Conservation (phyloP, 2,888 invertebrate species). For the Hydrotaea cyrtoneurina region DNA sequence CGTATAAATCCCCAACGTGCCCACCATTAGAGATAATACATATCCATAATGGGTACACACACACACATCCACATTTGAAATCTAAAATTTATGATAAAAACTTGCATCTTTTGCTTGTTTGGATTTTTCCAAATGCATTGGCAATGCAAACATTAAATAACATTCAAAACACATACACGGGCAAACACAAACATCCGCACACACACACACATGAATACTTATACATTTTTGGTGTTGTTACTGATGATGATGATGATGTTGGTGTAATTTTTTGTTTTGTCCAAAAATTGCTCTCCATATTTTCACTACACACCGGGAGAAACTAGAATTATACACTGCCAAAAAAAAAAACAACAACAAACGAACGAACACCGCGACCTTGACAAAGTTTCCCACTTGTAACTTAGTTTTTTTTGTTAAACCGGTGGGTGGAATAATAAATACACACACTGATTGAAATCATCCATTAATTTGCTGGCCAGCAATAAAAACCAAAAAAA, state of each 20-base stretch:
- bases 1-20: not conserved
- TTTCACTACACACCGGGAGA: not conserved
- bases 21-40: constrained; percentile 2
- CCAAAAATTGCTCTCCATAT: not conserved
- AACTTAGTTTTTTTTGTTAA: not conserved
- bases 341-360: no score
- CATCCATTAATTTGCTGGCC: constrained; percentile 3
- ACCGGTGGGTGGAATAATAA: not conserved
- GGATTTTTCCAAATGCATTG: constrained; percentile 21
- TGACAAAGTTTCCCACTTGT: not conserved
- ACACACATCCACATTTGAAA: constrained; percentile 10
- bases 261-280: not conserved
- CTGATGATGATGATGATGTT: no score
- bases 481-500: constrained; percentile 12
- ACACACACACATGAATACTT: not conserved
- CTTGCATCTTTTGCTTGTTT: constrained; percentile 30
- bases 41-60: constrained; percentile 1
- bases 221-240: no score
- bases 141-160: constrained; percentile 37
- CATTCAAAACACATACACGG: not conserved
- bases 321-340: not conserved
- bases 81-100: constrained; percentile 38
- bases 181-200: not conserved
- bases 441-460: not conserved
- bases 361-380: not conserved